Base-by-base conservation (phyloP, 2,888 invertebrate genomes). In the Clistopyga incitator region DNA sequence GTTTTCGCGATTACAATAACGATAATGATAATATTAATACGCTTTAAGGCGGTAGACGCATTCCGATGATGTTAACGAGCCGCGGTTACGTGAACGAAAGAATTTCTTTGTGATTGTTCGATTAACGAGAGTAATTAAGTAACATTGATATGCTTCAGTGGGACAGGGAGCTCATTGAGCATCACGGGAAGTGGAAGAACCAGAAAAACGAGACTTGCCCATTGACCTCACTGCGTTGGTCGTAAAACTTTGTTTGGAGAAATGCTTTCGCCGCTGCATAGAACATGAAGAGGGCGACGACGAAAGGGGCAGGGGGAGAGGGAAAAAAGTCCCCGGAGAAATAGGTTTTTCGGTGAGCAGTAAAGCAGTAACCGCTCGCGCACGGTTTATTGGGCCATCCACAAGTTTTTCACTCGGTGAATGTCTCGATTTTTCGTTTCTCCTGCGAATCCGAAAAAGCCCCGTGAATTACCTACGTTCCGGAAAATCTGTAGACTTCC, bases 111-210 rank as follows among this genome's bases (percentile, higher is more conserved):
- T 47, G n/a, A 67, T 25, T 45, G 20, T 13, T 18, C 54, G 25
- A 59, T 25, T 15, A 15, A 71, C 64, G 71, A 65, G n/a, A 52
- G 67, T 54, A 74, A 74, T 75, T 15, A 78, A 70, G 64, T 61
- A 47, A 59, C 45, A 34, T 59, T 71, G 77, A 47, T 13, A 65
- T 75, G 68, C 23, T 42, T 15, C 23, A 72, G 47, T 54, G 23
- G 56, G 56, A 3, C 59, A 18, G 70, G 54, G 50, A 23, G 47
- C 61, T 72, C 67, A 83, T 83, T 77, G 54, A 68, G 61, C 72
- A 72, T 80, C 34, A 68, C 59, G 56, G 54, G 78, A 77, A 80
- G 83, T 80, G 74, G 83, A 80, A 84, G 80, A 84, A 84, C 83
- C 83, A 72, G 83, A 84, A 84, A 84, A 80, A 80, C 83, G 77